These are phyloP conservation scores for Stigmatopora nigra DNA, from an alignment of 2,113 vertebrate species.

Conservation along the genomic window DNA sequence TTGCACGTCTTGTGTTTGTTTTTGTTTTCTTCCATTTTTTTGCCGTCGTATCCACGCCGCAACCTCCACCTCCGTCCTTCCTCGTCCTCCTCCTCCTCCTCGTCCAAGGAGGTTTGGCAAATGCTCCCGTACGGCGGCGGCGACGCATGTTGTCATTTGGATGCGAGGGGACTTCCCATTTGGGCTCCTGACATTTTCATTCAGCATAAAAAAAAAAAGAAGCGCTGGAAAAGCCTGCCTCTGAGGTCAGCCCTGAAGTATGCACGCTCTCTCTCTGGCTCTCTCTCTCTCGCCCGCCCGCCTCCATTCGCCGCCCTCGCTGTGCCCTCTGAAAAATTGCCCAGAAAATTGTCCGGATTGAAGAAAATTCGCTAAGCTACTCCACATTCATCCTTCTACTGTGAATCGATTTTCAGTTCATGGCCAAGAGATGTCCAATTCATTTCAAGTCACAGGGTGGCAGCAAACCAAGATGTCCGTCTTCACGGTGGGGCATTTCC, in stretches of 20 bases:
- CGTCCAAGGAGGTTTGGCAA: slow-evolving; percentile 39
- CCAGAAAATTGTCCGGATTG: no score
- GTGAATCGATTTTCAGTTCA: no score
- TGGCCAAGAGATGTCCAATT: no score
- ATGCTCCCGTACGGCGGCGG: not conserved
- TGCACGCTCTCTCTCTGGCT: slow-evolving; percentile 5
- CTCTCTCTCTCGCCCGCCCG: not conserved
- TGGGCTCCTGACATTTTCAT: slow-evolving; percentile 50
- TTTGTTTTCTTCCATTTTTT: slow-evolving; percentile 10
- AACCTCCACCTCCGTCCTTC: slow-evolving; percentile 40
- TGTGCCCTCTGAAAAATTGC: slow-evolving; percentile 40
- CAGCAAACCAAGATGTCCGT: no score
- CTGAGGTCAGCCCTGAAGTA: slow-evolving; percentile 60
- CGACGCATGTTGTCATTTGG: slow-evolving; percentile 40
- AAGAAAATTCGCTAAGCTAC: no score
- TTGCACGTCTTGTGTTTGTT: not conserved
- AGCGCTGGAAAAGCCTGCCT: slow-evolving; percentile 40
- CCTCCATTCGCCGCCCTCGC: slow-evolving; percentile 52
- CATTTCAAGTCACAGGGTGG: no score
- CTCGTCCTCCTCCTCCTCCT: slow-evolving; percentile 38
- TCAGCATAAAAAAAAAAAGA: slow-evolving; percentile 19
- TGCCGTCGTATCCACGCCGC: slow-evolving; percentile 46
- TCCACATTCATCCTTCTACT: no score
- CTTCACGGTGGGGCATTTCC: no score
- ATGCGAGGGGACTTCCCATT: slow-evolving; percentile 60